These are phyloP conservation scores for Epizoanthus scotinus DNA, from an alignment of 92 coral and sea anemone genomes.

Conservation along the genomic window DNA sequence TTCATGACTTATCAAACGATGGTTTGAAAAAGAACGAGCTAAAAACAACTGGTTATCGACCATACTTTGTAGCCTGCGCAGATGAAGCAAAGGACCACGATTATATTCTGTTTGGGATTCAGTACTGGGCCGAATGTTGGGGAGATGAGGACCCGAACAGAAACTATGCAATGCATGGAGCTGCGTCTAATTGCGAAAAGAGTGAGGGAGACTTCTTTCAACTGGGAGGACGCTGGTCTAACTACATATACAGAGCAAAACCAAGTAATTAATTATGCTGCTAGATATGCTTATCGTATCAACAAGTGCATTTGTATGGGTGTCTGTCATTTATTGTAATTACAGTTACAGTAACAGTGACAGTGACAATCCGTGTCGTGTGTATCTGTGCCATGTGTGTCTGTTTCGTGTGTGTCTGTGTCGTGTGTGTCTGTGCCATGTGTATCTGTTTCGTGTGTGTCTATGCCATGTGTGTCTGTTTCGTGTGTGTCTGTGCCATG, in stretches of 20 bases:
- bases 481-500: too few relatives aligned
- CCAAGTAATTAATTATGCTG: background rate
- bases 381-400: too few relatives aligned
- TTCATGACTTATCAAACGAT: background rate
- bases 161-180: background rate
- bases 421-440: too few relatives aligned
- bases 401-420: too few relatives aligned
- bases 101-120: background rate
- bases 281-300: background rate
- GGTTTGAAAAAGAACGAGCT: background rate
- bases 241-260: background rate
- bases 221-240: background rate
- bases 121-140: background rate
- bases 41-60: background rate
- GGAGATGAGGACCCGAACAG: background rate
- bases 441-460: too few relatives aligned
- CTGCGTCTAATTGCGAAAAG: background rate
- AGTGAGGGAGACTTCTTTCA: background rate
- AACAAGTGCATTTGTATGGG: too few relatives aligned
- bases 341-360: too few relatives aligned
- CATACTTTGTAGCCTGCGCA: background rate
- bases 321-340: too few relatives aligned
- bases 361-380: too few relatives aligned
- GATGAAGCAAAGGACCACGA: too few relatives aligned
- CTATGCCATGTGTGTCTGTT: too few relatives aligned